Conservation (phyloP, 1,140 invertebrate genomes). For the Drosophila ercepeae region DNA sequence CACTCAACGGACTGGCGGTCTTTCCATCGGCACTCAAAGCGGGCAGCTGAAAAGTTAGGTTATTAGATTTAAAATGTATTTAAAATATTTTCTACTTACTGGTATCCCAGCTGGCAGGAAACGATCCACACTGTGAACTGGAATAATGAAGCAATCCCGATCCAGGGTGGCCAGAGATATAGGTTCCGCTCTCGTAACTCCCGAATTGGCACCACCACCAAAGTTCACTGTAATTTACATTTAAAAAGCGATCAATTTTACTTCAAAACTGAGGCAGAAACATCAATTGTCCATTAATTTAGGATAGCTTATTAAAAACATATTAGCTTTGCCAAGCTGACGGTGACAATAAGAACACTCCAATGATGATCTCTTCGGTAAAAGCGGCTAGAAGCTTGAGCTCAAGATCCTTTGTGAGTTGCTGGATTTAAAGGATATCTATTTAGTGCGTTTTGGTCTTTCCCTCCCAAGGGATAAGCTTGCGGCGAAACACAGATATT, state of each 20-base stretch:
- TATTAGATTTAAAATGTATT: neutral
- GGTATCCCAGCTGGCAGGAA: slow-evolving; percentile 94
- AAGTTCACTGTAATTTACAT: slow-evolving; percentile 67
- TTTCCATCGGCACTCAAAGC: slow-evolving; percentile 85
- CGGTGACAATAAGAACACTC: slow-evolving; percentile 21
- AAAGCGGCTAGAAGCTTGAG: slow-evolving; percentile 17
- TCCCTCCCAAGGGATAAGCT: slow-evolving; percentile 1
- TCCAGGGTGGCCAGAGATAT: slow-evolving; percentile 91
- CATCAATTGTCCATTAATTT: neutral
- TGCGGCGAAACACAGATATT: neutral
- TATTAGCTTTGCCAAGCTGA: slow-evolving; percentile 32
- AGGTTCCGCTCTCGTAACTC: slow-evolving; percentile 86
- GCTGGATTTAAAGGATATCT: neutral
- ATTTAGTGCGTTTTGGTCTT: slow-evolving; percentile 16
- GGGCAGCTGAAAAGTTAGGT: slow-evolving; percentile 74
- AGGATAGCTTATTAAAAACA: neutral
- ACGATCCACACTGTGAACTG: slow-evolving; percentile 91
- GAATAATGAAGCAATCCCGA: slow-evolving; percentile 95
- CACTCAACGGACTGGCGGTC: slow-evolving; percentile 87
- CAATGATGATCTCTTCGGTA: slow-evolving; percentile 5
- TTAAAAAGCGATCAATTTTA: neutral
- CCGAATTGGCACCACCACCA: slow-evolving; percentile 58
- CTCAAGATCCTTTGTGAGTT: slow-evolving; percentile 16
- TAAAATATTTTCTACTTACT: slow-evolving; percentile 84
- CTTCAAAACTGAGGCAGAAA: neutral